These are phyloP conservation scores for Sthenelais limicola DNA, from an alignment of 2,888 invertebrate species.

Conservation along the genomic window DNA sequence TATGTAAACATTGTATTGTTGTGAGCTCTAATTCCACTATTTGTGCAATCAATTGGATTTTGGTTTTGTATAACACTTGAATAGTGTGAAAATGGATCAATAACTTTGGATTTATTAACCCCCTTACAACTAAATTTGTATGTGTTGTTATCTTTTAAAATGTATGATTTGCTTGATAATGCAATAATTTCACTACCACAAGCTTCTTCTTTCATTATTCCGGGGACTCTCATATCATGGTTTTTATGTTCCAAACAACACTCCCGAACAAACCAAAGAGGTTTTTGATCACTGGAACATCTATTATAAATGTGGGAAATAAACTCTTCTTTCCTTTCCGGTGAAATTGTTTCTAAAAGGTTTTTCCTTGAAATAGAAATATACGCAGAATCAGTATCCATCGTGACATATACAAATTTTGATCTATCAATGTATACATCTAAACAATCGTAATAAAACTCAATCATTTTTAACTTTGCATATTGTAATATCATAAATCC, in stretches of 20 bases:
- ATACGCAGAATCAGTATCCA: slow-evolving; percentile 35
- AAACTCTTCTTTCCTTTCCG: background rate
- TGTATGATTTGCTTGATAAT: no score
- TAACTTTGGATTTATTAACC: no score
- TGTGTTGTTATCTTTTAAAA: no score
- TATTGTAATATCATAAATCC: slow-evolving; percentile 42
- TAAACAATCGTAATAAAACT: slow-evolving; percentile 40
- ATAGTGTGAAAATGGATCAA: no score
- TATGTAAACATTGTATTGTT: no score
- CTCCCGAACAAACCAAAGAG: slow-evolving; percentile 2
- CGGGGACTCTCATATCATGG: slow-evolving; percentile 31
- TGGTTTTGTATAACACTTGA: no score
- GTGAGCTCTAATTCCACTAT: no score
- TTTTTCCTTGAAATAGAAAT: background rate
- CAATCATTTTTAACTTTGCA: slow-evolving; percentile 31
- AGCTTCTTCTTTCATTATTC: slow-evolving; percentile 38
- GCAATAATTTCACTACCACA: no score
- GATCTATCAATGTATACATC: slow-evolving; percentile 5
- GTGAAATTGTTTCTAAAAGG: slow-evolving; percentile 12
- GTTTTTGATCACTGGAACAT: background rate
- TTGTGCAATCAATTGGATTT: no score
- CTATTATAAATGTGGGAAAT: background rate
- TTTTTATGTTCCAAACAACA: slow-evolving; percentile 27
- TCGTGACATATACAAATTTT: slow-evolving; percentile 22
- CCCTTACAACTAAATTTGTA: no score